phyloP scores from a whole-genome alignment of 2,113 vertebrate genomes.

The Scomber japonicus region DNA sequence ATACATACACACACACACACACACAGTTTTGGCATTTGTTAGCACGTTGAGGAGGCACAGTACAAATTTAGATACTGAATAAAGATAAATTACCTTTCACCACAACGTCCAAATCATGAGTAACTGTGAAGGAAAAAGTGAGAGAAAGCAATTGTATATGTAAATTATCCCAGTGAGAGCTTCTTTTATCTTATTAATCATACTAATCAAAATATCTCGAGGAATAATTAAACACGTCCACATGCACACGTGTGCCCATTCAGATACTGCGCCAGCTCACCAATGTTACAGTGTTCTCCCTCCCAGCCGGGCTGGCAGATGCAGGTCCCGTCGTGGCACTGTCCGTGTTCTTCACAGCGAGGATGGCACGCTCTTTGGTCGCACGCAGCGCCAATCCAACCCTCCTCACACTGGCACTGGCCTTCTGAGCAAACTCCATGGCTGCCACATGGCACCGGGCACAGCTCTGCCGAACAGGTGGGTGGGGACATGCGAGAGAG shows the following conservation, averaged over 20 bases:
- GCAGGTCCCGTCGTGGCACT: conserved; percentile 95
- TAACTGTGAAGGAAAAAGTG: conserved; percentile 58
- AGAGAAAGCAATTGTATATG: conserved; percentile 33
- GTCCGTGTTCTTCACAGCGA: conserved; percentile 94
- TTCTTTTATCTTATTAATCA: conserved; percentile 36
- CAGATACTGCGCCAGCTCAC: conserved; percentile 81
- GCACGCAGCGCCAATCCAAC: conserved; percentile 93
- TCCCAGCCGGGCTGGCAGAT: conserved; percentile 99
- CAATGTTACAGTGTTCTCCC: conserved; percentile 97
- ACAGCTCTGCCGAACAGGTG: conserved; percentile 88
- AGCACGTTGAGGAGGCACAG: conserved; percentile 14
- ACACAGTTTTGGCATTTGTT: conserved; percentile 18
- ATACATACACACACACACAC: background rate
- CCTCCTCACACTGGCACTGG: conserved; percentile 94
- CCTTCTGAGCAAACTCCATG: conserved; percentile 93
- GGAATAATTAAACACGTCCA: conserved; percentile 54
- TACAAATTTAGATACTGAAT: conserved; percentile 23
- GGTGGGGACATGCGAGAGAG: conserved; percentile 48
- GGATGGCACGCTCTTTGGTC: conserved; percentile 93
- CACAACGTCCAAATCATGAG: conserved; percentile 85
- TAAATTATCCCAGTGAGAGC: conserved; percentile 32
- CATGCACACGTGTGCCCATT: background rate
- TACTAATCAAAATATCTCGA: conserved; percentile 51
- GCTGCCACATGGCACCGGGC: conserved; percentile 93
- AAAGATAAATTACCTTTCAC: conserved; percentile 82